These are phyloP conservation scores for Ophiodon elongatus DNA, from an alignment of 2,113 vertebrate genomes.

Conservation along the genomic window DNA sequence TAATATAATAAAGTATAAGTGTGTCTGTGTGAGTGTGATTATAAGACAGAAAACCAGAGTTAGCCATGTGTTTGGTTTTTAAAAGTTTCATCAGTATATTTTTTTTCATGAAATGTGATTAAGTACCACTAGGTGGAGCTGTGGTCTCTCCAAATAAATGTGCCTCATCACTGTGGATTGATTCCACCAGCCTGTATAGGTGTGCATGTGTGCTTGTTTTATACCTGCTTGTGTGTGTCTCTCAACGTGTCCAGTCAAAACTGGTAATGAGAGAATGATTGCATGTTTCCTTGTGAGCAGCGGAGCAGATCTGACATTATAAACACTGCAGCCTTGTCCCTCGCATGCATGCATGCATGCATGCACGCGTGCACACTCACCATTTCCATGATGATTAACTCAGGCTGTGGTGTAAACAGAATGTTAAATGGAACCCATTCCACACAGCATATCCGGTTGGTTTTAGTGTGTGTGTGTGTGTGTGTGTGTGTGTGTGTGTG, in stretches of 20 bases:
- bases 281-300: constrained; percentile 59
- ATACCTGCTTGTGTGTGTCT: constrained; percentile 33
- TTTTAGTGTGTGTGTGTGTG: constrained; percentile 1
- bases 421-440: constrained; percentile 38
- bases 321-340: constrained; percentile 49
- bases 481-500: too few relatives aligned
- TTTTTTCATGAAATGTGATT: neutral
- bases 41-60: neutral
- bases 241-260: constrained; percentile 48
- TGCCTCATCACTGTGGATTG: constrained; percentile 42
- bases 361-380: neutral
- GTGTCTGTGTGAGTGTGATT: neutral
- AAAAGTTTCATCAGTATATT: neutral
- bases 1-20: too few relatives aligned
- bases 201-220: constrained; percentile 21
- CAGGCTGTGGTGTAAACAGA: constrained; percentile 43
- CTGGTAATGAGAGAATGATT: constrained; percentile 70
- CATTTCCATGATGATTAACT: constrained; percentile 43
- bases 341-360: neutral
- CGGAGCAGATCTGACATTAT: constrained; percentile 59
- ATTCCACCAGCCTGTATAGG: constrained; percentile 15
- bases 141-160: constrained; percentile 42
- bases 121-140: constrained; percentile 61
- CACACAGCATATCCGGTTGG: neutral
- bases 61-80: neutral